phyloP scores from a whole-genome alignment of 2,888 invertebrate species.

The Sicus ferrugineus region DNA sequence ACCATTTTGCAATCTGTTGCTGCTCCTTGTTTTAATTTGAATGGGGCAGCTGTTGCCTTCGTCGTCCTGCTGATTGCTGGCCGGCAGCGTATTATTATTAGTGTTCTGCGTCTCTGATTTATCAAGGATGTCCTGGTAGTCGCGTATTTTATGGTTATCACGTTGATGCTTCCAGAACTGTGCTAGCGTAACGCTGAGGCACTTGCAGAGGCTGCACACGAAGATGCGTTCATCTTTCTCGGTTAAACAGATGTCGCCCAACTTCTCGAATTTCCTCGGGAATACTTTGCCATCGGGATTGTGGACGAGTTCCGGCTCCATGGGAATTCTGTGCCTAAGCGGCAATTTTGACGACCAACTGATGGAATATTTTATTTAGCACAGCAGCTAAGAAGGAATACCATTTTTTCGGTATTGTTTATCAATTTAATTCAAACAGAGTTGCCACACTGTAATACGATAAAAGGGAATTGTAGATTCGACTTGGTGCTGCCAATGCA shows the following conservation, averaged over 20 bases:
- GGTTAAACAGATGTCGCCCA: constrained; percentile 27
- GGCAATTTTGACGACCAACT: neutral
- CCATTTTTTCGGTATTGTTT: neutral
- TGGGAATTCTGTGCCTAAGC: neutral
- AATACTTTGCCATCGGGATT: neutral
- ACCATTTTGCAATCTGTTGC: neutral
- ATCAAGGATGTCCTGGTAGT: constrained; percentile 5
- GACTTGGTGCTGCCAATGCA: too few species aligned
- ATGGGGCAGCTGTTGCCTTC: neutral
- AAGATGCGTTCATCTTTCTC: constrained; percentile 27
- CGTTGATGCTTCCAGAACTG: constrained; percentile 30
- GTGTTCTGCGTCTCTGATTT: neutral
- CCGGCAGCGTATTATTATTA: neutral
- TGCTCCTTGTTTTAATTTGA: neutral
- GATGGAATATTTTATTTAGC: neutral
- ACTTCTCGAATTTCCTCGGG: constrained; percentile 22
- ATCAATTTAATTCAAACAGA: neutral
- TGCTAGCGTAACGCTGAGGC: constrained; percentile 8
- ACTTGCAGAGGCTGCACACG: constrained; percentile 18
- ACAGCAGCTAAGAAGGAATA: neutral
- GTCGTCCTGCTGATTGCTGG: neutral
- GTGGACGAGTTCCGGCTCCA: neutral
- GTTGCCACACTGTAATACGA: too few species aligned
- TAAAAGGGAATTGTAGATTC: too few species aligned
- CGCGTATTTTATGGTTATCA: constrained; percentile 11